Evolutionary conservation across 2,888 invertebrate species (phyloP), one percentile per base, ranked within the genome.

Genomic region (Amphiduros pacificus): DNA sequence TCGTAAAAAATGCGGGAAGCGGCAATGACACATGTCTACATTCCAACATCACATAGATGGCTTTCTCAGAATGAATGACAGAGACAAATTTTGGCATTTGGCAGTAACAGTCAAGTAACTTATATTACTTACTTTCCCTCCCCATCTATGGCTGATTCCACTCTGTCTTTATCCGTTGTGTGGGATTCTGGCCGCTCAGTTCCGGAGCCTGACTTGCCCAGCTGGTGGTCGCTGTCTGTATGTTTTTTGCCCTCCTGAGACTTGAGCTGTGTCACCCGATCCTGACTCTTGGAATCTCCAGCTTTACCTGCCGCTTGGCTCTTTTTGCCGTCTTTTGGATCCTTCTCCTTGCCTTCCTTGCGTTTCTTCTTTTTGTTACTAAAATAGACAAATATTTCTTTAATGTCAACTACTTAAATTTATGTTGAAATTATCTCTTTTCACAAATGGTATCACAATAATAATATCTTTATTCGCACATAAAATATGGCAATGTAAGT

Each of bases 181-280:
- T 78, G 78, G n/a, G 80, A 80, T 59, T 80, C 80, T 4, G 80
- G 80, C 24, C 80, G 65, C 50, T 81, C 80, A 11, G 71, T 73
- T 17, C 58, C 63, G 22, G 75, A 73, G 14, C 68, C 70, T 0
- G 70, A 69, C 61, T 77, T 77, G 22, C 41, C 57, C 40, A 70
- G 64, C 31, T 64, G 54, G 36, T 77, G 74, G n/a, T 71, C 72
- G n/a, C 73, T 69, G 28, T 75, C 75, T 4, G 31, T 51, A 28
- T 65, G 60, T 44, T 71, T 70, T 11, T 55, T 59, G 22, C 71
- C 73, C 5, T 73, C 75, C 57, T 72, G 70, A 1, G 70, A 66
- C 48, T 73, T 68, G 20, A 59, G 67, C 49, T 69, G 67, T 27
- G 70, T 71, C 2, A 74, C 63, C 24, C 71, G 69, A 52, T 74